phyloP scores from a whole-genome alignment of 2,113 vertebrate species.

The Ameiurus melas region DNA sequence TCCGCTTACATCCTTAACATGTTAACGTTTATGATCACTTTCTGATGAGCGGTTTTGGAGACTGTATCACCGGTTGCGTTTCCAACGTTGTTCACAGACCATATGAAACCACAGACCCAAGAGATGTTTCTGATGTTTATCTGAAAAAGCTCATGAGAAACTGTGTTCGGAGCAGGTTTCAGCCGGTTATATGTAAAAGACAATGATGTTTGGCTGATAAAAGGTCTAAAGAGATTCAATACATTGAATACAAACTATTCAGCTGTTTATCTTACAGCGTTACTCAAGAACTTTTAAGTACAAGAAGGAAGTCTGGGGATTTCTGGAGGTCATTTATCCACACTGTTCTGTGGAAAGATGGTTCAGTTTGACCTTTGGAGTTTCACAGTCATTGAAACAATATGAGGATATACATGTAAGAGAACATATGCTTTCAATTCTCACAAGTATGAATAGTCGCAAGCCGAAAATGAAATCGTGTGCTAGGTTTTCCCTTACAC shows the following conservation, averaged over 20 bases:
- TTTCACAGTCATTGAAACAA: neutral
- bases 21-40: slow-evolving; percentile 50
- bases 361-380: neutral
- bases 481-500: neutral
- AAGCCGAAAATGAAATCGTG: neutral
- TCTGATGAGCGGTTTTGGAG: slow-evolving; percentile 36
- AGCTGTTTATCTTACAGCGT: neutral
- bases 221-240: neutral
- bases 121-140: slow-evolving; percentile 16
- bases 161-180: neutral
- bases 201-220: neutral
- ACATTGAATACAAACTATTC: neutral
- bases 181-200: neutral
- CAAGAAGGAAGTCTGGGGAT: neutral
- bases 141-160: neutral
- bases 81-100: neutral
- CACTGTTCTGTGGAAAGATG: neutral
- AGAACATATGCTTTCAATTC: slow-evolving; percentile 9
- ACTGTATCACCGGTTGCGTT: slow-evolving; percentile 13
- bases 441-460: neutral
- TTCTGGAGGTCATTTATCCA: neutral
- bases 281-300: neutral
- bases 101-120: slow-evolving; percentile 1
- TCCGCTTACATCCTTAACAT: slow-evolving; percentile 46
- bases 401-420: neutral